phyloP scores from a whole-genome alignment of 2,113 vertebrate species.

The Xiphorhynchus elegans region DNA sequence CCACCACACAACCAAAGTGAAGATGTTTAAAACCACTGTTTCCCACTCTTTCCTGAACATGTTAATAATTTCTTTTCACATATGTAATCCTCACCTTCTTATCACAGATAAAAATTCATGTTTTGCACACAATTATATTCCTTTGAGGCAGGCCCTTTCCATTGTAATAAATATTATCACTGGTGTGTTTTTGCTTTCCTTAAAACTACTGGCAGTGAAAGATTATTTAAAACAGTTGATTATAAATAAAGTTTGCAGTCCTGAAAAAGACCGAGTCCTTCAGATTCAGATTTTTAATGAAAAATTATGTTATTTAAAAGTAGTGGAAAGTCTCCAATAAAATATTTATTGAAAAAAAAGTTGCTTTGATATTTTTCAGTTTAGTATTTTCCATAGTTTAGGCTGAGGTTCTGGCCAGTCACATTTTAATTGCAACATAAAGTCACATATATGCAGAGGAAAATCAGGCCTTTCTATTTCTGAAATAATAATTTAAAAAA shows the following conservation, averaged over 20 bases:
- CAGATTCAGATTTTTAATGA: not conserved
- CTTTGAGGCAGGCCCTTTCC: not conserved
- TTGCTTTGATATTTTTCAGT: not conserved
- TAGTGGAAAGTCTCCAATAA: not conserved
- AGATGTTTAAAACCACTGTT: not conserved
- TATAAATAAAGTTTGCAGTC: not conserved
- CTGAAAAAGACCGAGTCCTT: not conserved
- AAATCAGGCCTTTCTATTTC: not conserved
- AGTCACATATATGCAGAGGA: not conserved
- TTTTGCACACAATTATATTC: not conserved
- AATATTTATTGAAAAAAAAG: not conserved
- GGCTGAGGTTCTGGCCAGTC: not conserved
- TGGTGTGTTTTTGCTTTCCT: not conserved
- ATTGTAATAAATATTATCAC: not conserved
- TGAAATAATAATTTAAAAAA: not conserved
- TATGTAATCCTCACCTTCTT: not conserved
- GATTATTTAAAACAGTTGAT: not conserved
- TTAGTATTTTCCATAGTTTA: not conserved
- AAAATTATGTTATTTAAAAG: not conserved
- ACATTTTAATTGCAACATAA: not conserved
- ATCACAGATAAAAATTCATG: not conserved
- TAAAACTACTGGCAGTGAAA: not conserved
- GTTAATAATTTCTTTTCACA: not conserved
- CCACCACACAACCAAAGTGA: not conserved
- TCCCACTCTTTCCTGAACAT: not conserved